A percentile compares a stretch with the other conserved stretches of the same genome.
Conservation (phyloP, 2,113 vertebrate genomes). For the Ochotona curzoniae region DNA sequence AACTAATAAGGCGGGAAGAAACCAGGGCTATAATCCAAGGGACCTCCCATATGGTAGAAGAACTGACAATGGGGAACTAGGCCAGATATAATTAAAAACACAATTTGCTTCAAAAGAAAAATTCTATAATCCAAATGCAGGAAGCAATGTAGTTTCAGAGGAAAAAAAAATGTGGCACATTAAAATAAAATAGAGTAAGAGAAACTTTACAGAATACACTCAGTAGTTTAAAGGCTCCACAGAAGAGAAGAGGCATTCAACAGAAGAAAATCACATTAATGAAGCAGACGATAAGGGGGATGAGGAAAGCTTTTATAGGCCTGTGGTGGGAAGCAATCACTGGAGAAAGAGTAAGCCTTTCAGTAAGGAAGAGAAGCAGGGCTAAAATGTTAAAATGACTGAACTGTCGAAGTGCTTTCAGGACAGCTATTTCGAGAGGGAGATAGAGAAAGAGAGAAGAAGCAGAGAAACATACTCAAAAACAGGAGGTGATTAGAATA, state of each 20-base stretch:
- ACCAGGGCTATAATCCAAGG: conserved; percentile 8
- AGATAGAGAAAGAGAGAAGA: neutral
- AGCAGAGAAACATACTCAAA: conserved; percentile 22
- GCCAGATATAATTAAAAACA: conserved; percentile 68
- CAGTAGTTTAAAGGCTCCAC: conserved; percentile 40
- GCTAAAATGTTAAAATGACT: conserved; percentile 51
- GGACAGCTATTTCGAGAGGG: neutral
- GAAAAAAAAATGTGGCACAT: conserved; percentile 21
- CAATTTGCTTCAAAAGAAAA: conserved; percentile 58
- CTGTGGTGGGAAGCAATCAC: neutral
- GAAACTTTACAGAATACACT: conserved; percentile 53
- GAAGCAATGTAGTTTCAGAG: conserved; percentile 47
- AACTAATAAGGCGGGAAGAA: conserved; percentile 40
- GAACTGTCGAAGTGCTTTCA: conserved; percentile 14
- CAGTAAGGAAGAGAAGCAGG: conserved; percentile 17
- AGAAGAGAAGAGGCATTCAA: neutral
- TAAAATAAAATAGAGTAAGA: conserved; percentile 51
- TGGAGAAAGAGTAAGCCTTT: conserved; percentile 41
- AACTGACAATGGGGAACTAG: conserved; percentile 47
- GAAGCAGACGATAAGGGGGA: conserved; percentile 26
- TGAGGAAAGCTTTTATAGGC: conserved; percentile 26
- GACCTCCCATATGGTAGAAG: conserved; percentile 29
- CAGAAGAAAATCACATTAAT: conserved; percentile 60
- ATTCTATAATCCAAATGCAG: conserved; percentile 40
- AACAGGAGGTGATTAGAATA: conserved; percentile 12